These are phyloP conservation scores for Nephila pilipes DNA, from an alignment of 1,140 invertebrate genomes.

Conservation along the genomic window DNA sequence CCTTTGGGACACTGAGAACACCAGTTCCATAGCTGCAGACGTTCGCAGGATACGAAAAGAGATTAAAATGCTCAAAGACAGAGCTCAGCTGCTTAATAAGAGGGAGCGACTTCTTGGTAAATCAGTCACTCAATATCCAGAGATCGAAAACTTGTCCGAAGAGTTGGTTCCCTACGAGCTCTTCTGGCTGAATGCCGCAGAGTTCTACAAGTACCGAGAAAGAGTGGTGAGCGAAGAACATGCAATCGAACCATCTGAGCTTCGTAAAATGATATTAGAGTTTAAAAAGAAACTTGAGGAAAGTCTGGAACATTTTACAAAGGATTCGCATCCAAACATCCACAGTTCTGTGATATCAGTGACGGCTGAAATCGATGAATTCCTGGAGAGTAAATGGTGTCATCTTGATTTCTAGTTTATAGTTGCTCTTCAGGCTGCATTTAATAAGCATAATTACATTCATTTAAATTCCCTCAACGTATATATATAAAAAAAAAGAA, in stretches of 20 bases:
- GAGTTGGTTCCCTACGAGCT: constrained; percentile 11
- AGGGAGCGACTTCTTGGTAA: constrained; percentile 42
- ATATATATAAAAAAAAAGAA: no score
- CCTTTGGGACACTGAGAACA: background rate
- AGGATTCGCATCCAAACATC: background rate
- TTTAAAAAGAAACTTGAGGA: constrained; percentile 11
- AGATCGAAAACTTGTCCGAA: background rate
- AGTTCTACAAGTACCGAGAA: constrained; percentile 59
- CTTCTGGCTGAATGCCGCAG: constrained; percentile 50
- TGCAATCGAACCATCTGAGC: background rate
- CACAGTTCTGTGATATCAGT: background rate
- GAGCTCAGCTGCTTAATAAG: constrained; percentile 34
- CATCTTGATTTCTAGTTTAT: background rate
- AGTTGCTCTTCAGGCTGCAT: no score
- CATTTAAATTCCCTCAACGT: no score
- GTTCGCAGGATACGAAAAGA: constrained; percentile 42
- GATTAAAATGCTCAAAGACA: background rate
- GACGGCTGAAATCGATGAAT: constrained; percentile 22
- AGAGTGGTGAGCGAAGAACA: background rate
- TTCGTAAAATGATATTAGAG: constrained; percentile 31
- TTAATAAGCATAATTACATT: no score
- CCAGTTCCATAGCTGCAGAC: background rate
- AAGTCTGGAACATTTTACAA: background rate
- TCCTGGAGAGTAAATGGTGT: constrained; percentile 31
- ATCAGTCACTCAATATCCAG: background rate